These are phyloP conservation scores for Cryptoprocta ferox DNA, from an alignment of 2,797 vertebrate genomes.

Conservation along the genomic window DNA sequence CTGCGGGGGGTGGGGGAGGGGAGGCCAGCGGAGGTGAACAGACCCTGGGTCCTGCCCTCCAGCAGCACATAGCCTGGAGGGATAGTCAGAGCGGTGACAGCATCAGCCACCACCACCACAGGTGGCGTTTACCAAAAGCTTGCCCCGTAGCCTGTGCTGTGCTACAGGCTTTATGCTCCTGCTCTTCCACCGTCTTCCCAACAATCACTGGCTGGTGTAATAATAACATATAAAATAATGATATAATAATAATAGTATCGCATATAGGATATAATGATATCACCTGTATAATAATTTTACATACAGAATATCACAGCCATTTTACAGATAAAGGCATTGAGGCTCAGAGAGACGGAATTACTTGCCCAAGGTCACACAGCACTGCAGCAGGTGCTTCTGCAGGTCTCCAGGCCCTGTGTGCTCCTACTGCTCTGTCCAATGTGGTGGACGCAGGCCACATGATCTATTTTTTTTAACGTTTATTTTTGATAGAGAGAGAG, in stretches of 20 bases:
- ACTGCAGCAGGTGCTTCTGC: not conserved
- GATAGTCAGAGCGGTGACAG: not conserved
- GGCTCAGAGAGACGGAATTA: not conserved
- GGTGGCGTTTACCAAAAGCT: not conserved
- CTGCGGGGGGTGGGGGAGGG: fast-evolving
- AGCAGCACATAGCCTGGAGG: not conserved
- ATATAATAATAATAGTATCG: not conserved
- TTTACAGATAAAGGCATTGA: not conserved
- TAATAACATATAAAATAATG: not conserved
- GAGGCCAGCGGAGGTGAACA: not conserved
- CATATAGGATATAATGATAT: too few species aligned
- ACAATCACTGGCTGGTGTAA: not conserved
- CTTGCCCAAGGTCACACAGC: not conserved
- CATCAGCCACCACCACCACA: fast-evolving
- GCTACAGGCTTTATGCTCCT: not conserved
- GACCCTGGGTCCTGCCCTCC: not conserved
- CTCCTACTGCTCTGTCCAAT: fast-evolving
- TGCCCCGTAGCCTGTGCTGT: fast-evolving
- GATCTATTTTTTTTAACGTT: not conserved
- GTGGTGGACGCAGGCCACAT: not conserved
- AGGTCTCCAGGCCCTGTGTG: not conserved
- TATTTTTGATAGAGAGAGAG: too few species aligned
- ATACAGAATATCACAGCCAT: not conserved
- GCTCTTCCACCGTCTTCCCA: not conserved
- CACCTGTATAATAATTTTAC: not conserved